Percentiles rank a stretch among this genome's conserved stretches.
Conservation (phyloP, 1,140 invertebrate genomes). For the Mamestra configurata region DNA sequence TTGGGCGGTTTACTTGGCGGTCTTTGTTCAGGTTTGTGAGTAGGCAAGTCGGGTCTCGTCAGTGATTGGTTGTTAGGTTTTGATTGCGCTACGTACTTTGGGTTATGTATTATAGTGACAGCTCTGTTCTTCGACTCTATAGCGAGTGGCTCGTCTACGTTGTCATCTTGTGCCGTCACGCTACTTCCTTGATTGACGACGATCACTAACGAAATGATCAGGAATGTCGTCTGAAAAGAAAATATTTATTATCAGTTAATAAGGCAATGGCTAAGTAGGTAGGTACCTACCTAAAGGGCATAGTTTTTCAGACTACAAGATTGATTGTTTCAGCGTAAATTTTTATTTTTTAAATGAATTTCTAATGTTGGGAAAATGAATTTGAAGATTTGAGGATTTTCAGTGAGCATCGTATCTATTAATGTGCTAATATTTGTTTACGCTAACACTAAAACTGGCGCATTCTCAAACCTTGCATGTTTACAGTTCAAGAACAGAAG, state of each 20-base stretch:
- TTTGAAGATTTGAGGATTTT: too few relatives aligned
- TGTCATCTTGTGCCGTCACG: constrained; percentile 71
- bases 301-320: too few relatives aligned
- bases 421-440: too few relatives aligned
- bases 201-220: constrained; percentile 83
- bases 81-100: constrained; percentile 69
- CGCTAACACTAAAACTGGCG: not conserved
- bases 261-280: too few relatives aligned
- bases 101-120: constrained; percentile 70
- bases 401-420: too few relatives aligned
- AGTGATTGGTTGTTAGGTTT: constrained; percentile 54
- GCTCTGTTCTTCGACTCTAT: constrained; percentile 73
- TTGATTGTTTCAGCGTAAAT: too few relatives aligned
- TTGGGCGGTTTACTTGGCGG: constrained; percentile 81
- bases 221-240: constrained; percentile 82
- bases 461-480: not conserved
- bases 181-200: constrained; percentile 77
- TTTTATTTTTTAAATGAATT: too few relatives aligned
- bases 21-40: constrained; percentile 68
- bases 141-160: constrained; percentile 73
- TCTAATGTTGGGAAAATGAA: too few relatives aligned
- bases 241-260: constrained; percentile 35
- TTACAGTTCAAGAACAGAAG: not conserved
- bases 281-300: too few relatives aligned
- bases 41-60: constrained; percentile 54